These are phyloP conservation scores for Zaprionus gabonicus DNA, from an alignment of 1,140 invertebrate genomes.

Conservation along the genomic window DNA sequence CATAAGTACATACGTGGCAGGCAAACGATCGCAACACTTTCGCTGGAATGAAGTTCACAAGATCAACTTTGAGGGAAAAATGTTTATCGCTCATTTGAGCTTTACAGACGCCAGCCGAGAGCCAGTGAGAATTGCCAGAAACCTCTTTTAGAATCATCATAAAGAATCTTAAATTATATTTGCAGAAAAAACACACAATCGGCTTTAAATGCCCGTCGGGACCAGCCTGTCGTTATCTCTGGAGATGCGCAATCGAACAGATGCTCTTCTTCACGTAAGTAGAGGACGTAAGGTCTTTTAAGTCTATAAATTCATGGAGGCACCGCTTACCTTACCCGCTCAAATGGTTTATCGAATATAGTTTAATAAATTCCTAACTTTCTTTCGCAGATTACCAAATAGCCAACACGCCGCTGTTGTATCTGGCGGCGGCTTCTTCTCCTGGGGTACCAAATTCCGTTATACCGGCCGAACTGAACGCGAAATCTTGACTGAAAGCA, in stretches of 20 bases:
- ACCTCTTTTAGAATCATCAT: background rate
- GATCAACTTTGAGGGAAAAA: slow-evolving; percentile 98
- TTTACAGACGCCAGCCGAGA: slow-evolving; percentile 86
- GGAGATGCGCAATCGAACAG: slow-evolving; percentile 98
- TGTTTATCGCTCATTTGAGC: slow-evolving; percentile 97
- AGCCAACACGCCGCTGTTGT: slow-evolving; percentile 94
- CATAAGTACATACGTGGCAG: slow-evolving; percentile 97
- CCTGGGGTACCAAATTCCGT: slow-evolving; percentile 96
- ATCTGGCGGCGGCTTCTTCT: slow-evolving; percentile 96
- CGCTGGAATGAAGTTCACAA: slow-evolving; percentile 98
- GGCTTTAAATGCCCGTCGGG: slow-evolving; percentile 97
- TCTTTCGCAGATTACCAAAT: slow-evolving; percentile 89
- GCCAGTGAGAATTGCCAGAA: slow-evolving; percentile 75
- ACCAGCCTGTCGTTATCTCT: slow-evolving; percentile 95
- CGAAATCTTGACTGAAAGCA: slow-evolving; percentile 91
- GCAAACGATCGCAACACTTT: slow-evolving; percentile 96
- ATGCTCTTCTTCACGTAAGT: slow-evolving; percentile 99
- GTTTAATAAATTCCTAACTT: background rate
- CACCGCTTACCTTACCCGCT: background rate
- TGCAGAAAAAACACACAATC: slow-evolving; percentile 97
- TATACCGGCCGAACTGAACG: slow-evolving; percentile 94
- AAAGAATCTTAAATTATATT: background rate
- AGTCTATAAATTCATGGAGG: background rate
- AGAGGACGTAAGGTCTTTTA: background rate
- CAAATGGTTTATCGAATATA: background rate